Evolutionary conservation across 2,113 vertebrate genomes (phyloP), one percentile per base, ranked within the genome.

Genomic region (Spermophilus dauricus): DNA sequence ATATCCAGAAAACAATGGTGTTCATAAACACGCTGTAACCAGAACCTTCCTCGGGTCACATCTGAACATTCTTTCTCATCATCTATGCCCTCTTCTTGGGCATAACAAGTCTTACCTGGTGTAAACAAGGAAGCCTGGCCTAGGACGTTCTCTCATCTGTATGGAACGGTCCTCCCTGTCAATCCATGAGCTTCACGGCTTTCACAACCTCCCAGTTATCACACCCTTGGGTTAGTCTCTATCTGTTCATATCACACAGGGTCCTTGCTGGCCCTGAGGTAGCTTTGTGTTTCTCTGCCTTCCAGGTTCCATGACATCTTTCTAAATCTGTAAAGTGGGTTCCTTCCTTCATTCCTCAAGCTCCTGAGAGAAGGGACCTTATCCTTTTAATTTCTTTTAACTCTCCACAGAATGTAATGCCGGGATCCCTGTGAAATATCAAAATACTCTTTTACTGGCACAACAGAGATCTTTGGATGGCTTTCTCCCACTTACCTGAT

Each of bases 241-340:
- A 4, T 18, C 53, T 61, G 26, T 65, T 88, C 61, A 32, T 14
- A 20, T 67, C 73, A 32, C 4, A n/a, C 34, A 58, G 20, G 11
- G 11, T 4, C 14, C 12, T 45, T 37, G 72, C 42, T 85, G 24
- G 9, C 3, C 14, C 14, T 63, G 0, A 12, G 0, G 12, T n/a
- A 83, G 14, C 86, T 81, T 9, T 37, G 5, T 12, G 17, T 65
- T 58, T 53, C 8, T 14, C 20, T 61, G 5, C 20, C n/a, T 87
- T 84, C 61, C 5, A 20, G 76, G 75, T 14, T 83, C n/a, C 26
- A 63, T 18, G 30, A 75, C 34, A 14, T 91, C 73, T 78, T 88
- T 67, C 83, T 65, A 89, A 87, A 86, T 10, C 61, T 0, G 20
- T 13, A 42, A 45, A 70, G 6, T 34, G 2, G 51, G 10, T 20